Evolutionary conservation across 2,888 invertebrate genomes (phyloP).

Genomic region (Tolmerus cingulatus): DNA sequence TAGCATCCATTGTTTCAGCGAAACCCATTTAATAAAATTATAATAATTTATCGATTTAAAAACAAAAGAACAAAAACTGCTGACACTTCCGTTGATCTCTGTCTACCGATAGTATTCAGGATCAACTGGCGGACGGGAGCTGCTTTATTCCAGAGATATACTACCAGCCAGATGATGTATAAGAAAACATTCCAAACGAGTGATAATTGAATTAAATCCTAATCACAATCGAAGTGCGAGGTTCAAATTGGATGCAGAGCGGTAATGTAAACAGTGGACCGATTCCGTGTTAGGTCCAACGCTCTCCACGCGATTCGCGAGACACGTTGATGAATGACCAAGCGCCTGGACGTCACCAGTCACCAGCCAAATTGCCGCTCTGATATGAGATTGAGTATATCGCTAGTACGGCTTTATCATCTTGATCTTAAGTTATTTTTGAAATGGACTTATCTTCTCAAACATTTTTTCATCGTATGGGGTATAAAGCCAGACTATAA

Average conservation of each 20-base stretch:
- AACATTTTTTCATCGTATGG: not conserved
- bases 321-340: not conserved
- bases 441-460: conserved; percentile 1
- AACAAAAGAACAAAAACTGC: not conserved
- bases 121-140: not conserved
- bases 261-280: conserved; percentile 17
- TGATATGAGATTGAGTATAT: not conserved
- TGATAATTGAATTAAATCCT: conserved; percentile 39
- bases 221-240: conserved; percentile 34
- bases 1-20: not conserved
- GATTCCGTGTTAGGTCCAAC: not conserved
- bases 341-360: not conserved
- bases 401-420: not conserved
- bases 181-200: conserved; percentile 11
- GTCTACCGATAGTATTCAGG: not conserved
- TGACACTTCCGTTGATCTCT: not conserved
- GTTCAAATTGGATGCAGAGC: conserved; percentile 32
- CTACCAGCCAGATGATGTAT: not conserved
- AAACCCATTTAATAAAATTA: not conserved
- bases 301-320: not conserved
- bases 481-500: not conserved
- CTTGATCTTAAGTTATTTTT: conserved; percentile 12
- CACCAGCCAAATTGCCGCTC: not conserved
- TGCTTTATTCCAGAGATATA: not conserved
- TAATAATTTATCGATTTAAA: not conserved